These are phyloP conservation scores for Eristalinus aeneus DNA, from an alignment of 2,888 invertebrate genomes.

Conservation along the genomic window DNA sequence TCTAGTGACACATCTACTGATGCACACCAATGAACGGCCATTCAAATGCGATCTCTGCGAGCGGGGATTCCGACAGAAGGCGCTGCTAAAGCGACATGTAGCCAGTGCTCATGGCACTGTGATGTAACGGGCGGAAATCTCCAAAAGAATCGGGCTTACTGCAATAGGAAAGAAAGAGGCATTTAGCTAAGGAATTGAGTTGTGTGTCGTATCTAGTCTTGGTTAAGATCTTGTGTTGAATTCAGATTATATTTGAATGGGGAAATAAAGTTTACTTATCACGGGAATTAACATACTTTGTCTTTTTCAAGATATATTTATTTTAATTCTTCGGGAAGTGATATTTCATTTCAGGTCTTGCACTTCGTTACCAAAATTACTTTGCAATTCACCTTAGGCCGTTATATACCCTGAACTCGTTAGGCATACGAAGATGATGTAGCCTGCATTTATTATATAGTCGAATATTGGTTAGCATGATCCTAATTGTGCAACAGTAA, in stretches of 20 bases:
- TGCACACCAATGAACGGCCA: conserved; percentile 62
- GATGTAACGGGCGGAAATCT: not conserved
- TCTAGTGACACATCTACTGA: conserved; percentile 57
- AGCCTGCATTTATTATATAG: no score
- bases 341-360: not conserved
- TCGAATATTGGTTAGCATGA: no score
- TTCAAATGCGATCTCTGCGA: conserved; percentile 66
- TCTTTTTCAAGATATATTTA: not conserved
- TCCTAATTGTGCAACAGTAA: no score
- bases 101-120: conserved; percentile 23
- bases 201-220: conserved; percentile 63
- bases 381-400: no score
- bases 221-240: conserved; percentile 38
- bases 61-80: conserved; percentile 46
- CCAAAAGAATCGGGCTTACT: not conserved
- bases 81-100: conserved; percentile 40
- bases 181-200: conserved; percentile 18
- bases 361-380: no score
- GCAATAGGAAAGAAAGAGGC: not conserved
- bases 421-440: no score
- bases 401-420: no score
- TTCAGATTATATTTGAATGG: conserved; percentile 23
- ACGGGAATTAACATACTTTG: not conserved
- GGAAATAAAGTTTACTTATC: conserved; percentile 35
- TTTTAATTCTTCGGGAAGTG: not conserved